These are phyloP conservation scores for Sinocyclocheilus rhinocerous DNA, from an alignment of 2,113 vertebrate genomes.

Conservation along the genomic window DNA sequence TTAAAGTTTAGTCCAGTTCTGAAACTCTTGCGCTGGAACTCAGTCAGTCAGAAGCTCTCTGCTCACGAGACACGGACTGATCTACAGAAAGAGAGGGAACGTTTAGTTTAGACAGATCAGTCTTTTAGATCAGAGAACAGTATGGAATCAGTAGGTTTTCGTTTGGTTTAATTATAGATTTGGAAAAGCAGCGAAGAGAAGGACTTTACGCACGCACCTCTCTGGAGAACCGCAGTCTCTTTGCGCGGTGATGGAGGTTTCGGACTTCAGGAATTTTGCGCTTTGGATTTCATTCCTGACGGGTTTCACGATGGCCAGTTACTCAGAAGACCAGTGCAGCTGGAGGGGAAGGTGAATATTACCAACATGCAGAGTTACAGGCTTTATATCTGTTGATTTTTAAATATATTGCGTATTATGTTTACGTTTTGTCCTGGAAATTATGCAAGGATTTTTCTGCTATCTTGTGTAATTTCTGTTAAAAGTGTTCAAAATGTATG, in stretches of 20 bases:
- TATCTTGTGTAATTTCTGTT: background rate
- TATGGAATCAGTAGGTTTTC: background rate
- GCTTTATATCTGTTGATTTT: background rate
- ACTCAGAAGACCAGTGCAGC: conserved; percentile 82
- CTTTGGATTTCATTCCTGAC: conserved; percentile 72
- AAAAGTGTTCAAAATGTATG: background rate
- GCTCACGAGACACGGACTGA: background rate
- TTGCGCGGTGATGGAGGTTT: conserved; percentile 60
- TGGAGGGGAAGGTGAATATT: conserved; percentile 85
- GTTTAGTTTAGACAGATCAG: background rate
- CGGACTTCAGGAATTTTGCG: conserved; percentile 64
- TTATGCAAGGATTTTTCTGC: background rate
- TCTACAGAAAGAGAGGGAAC: conserved; percentile 22
- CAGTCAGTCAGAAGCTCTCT: background rate
- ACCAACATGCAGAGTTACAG: conserved; percentile 31
- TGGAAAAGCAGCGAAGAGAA: background rate
- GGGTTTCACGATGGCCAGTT: conserved; percentile 65
- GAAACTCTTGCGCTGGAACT: conserved; percentile 63
- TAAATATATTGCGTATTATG: background rate
- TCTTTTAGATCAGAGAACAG: background rate
- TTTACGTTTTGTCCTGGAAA: background rate
- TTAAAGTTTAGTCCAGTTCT: conserved; percentile 72
- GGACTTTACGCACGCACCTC: background rate
- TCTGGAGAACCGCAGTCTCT: conserved; percentile 6
- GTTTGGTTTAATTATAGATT: background rate